Conservation (phyloP, 2,888 invertebrate genomes). For the Melinopterus prodromus region DNA sequence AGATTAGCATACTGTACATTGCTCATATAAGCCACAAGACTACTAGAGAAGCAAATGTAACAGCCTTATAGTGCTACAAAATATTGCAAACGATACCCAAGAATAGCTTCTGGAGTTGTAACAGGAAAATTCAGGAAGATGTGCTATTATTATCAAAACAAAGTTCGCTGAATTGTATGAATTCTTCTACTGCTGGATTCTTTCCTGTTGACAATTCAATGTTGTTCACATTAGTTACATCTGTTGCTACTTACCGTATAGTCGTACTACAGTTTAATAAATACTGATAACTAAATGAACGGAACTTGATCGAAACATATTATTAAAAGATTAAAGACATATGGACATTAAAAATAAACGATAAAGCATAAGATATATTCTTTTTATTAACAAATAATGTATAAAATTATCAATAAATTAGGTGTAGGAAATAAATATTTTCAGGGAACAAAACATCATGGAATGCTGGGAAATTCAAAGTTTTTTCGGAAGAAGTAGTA, state of each 20-base stretch:
- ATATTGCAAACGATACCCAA: too few species aligned
- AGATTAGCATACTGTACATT: too few species aligned
- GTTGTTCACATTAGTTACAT: neutral
- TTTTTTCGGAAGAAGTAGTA: neutral
- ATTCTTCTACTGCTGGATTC: neutral
- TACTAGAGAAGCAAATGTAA: too few species aligned
- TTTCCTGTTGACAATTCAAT: neutral
- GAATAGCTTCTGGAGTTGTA: too few species aligned
- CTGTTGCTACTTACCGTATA: neutral
- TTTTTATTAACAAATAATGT: neutral
- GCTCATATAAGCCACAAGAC: too few species aligned
- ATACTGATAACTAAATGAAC: neutral
- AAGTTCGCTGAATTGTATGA: neutral
- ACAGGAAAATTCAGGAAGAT: too few species aligned
- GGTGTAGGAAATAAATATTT: neutral
- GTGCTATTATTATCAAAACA: too few species aligned
- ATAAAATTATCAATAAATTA: conserved; percentile 12
- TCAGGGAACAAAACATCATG: neutral
- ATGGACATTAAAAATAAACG: too few species aligned
- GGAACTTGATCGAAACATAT: neutral
- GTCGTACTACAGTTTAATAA: conserved; percentile 12
- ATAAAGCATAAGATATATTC: too few species aligned
- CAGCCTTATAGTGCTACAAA: too few species aligned
- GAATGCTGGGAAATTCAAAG: conserved; percentile 11
- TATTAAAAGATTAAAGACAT: neutral